These are phyloP conservation scores for Camponotus pennsylvanicus DNA, from an alignment of 1,140 invertebrate species.

Conservation along the genomic window DNA sequence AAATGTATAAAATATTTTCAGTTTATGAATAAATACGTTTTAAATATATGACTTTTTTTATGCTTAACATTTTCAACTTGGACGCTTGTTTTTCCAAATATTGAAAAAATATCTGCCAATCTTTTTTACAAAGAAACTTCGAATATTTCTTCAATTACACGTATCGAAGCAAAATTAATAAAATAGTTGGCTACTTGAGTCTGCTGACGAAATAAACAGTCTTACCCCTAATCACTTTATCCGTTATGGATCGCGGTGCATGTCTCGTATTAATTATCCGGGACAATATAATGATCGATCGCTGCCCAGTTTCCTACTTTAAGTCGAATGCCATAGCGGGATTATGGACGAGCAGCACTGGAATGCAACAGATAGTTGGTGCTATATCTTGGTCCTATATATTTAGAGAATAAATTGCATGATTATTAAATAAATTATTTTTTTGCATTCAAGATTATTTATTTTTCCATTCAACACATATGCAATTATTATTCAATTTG, in stretches of 20 bases:
- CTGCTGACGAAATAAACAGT: not conserved
- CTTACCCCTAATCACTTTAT: constrained; percentile 8
- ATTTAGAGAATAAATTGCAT: not conserved
- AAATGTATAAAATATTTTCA: not conserved
- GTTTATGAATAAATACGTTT: not conserved
- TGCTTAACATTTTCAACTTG: not conserved
- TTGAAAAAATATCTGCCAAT: not conserved
- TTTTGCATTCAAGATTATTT: not conserved
- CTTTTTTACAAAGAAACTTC: not conserved
- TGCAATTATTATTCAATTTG: not conserved
- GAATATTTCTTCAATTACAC: not conserved
- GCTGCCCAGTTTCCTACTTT: not conserved
- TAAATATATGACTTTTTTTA: not conserved
- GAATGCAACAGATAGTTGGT: not conserved
- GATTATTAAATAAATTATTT: not conserved
- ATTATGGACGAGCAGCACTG: not conserved
- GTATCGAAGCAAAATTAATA: not conserved
- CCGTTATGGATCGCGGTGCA: not conserved
- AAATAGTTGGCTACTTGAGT: not conserved
- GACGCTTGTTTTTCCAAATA: not conserved
- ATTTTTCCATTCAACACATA: not conserved
- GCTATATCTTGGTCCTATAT: not conserved
- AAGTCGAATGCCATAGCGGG: not conserved
- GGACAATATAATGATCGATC: constrained; percentile 19
- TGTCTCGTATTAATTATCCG: constrained; percentile 20